Percentiles rank a stretch among this genome's conserved stretches.
phyloP scores from a whole-genome alignment of 2,888 invertebrate genomes.

The Limnephilus auricula region DNA sequence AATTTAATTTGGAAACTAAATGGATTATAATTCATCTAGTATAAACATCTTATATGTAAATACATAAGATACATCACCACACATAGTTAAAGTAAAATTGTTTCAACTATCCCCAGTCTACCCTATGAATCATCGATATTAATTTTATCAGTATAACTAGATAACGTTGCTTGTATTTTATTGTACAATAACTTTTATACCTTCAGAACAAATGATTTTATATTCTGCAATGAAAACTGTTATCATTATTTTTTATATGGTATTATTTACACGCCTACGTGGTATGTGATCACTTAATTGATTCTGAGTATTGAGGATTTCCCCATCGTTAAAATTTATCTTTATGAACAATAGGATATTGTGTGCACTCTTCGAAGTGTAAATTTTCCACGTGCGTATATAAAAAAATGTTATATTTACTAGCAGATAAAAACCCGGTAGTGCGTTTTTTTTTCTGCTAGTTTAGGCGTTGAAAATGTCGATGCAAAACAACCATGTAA shows the following conservation, averaged over 20 bases:
- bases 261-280: background rate
- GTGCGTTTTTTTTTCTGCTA: too few relatives aligned
- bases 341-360: background rate
- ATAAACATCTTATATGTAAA: too few relatives aligned
- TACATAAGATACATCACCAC: too few relatives aligned
- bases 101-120: too few relatives aligned
- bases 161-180: background rate
- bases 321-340: background rate
- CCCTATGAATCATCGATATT: background rate
- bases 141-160: background rate
- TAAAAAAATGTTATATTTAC: too few relatives aligned
- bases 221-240: background rate
- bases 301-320: background rate
- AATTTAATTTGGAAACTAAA: too few relatives aligned
- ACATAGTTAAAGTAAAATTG: too few relatives aligned
- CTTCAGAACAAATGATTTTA: background rate
- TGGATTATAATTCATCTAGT: too few relatives aligned
- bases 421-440: too few relatives aligned
- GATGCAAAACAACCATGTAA: too few relatives aligned
- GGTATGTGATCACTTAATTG: background rate
- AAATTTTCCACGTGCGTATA: too few relatives aligned
- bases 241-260: background rate
- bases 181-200: background rate
- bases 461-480: too few relatives aligned
- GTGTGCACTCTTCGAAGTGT: background rate